Percentiles rank a stretch among this genome's conserved stretches.
phyloP scores from a whole-genome alignment of 1,140 invertebrate species.

The Archivesica marissinica region DNA sequence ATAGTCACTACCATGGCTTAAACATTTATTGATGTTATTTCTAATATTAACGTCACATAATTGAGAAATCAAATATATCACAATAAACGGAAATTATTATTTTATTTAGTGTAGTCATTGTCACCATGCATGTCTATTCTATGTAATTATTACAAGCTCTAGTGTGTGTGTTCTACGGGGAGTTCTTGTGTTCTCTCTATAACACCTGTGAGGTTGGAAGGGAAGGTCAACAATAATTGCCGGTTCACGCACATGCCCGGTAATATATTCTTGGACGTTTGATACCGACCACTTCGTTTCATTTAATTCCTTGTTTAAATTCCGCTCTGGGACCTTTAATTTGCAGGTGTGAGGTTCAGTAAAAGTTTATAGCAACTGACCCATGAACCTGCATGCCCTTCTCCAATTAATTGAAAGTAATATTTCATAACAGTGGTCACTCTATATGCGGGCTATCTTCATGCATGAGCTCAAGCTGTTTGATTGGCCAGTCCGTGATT shows the following conservation, averaged over 20 bases:
- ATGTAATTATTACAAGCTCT: too few relatives aligned
- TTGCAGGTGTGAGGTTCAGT: slow-evolving; percentile 49
- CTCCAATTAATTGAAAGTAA: slow-evolving; percentile 46
- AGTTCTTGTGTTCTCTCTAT: too few relatives aligned
- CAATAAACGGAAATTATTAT: too few relatives aligned
- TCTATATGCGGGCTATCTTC: neutral
- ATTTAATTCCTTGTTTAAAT: slow-evolving; percentile 1
- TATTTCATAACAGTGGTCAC: slow-evolving; percentile 48
- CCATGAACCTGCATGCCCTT: neutral
- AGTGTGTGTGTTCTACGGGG: too few relatives aligned
- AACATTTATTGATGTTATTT: neutral
- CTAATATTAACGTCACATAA: slow-evolving; percentile 18
- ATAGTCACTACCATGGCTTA: neutral
- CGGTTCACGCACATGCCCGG: too few relatives aligned
- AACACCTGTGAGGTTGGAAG: too few relatives aligned
- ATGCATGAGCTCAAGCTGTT: neutral
- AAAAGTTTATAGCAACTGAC: slow-evolving; percentile 26
- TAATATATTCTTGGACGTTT: neutral
- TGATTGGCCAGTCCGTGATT: slow-evolving; percentile 8
- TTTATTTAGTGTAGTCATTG: too few relatives aligned
- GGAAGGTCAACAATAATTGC: too few relatives aligned
- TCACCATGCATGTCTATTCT: too few relatives aligned
- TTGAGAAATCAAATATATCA: slow-evolving; percentile 22
- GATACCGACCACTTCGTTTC: neutral
- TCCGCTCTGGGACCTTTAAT: slow-evolving; percentile 12